These are phyloP conservation scores for Odontothrips loti DNA, from an alignment of 2,888 invertebrate species.

Conservation along the genomic window DNA sequence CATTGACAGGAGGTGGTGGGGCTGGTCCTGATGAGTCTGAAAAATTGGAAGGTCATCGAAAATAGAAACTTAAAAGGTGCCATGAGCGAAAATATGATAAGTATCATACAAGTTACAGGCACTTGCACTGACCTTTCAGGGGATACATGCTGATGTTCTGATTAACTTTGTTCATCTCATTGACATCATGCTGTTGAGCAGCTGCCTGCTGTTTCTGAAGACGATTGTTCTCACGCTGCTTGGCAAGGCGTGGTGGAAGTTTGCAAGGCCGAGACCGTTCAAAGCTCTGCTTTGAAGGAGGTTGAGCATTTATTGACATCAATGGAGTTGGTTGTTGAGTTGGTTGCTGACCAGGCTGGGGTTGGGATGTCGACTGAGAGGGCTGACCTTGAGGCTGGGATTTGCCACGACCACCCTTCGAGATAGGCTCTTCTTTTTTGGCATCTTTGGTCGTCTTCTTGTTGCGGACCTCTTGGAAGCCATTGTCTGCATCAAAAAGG, in stretches of 20 bases:
- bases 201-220: constrained; percentile 46
- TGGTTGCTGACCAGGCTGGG: constrained; percentile 23
- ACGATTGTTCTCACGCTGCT: constrained; percentile 60
- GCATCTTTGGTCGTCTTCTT: constrained; percentile 67
- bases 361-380: neutral
- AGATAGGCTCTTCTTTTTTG: constrained; percentile 43
- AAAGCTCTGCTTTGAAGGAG: constrained; percentile 29
- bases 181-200: constrained; percentile 38
- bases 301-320: constrained; percentile 19
- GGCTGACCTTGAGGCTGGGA: constrained; percentile 34
- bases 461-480: constrained; percentile 80
- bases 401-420: constrained; percentile 42
- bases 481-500: constrained; percentile 53
- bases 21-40: constrained; percentile 45
- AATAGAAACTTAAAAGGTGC: no score
- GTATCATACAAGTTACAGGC: neutral
- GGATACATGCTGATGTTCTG: constrained; percentile 41
- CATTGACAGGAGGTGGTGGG: constrained; percentile 70
- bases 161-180: constrained; percentile 41
- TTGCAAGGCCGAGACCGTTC: constrained; percentile 48
- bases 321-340: neutral
- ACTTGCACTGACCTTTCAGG: constrained; percentile 39
- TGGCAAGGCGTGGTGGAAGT: constrained; percentile 72
- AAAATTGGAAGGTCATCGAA: neutral
- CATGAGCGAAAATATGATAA: neutral